Conservation (phyloP, 2,888 invertebrate genomes). For the Neoscelio sp. region DNA sequence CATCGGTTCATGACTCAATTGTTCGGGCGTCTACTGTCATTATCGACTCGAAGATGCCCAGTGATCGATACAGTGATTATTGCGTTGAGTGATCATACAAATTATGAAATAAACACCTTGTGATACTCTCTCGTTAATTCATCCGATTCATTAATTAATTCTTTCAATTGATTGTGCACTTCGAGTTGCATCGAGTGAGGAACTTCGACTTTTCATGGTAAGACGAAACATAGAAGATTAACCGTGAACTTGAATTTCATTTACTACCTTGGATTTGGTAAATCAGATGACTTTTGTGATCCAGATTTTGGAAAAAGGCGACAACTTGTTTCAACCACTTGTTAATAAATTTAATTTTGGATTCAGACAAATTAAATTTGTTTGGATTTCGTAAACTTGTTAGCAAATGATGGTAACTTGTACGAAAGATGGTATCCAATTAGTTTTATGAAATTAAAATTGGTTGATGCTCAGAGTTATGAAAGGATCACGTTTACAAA, state of each 20-base stretch:
- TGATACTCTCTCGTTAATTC: not conserved
- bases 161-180: not conserved
- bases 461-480: constrained; percentile 26
- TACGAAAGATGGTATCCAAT: constrained; percentile 33
- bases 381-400: too few species aligned
- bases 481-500: constrained; percentile 50
- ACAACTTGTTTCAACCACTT: too few species aligned
- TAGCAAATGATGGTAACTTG: not conserved
- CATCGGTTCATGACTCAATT: not conserved
- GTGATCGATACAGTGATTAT: constrained; percentile 29
- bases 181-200: constrained; percentile 3
- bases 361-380: too few species aligned
- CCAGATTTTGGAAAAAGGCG: too few species aligned
- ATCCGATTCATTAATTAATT: not conserved
- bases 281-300: too few species aligned
- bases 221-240: not conserved
- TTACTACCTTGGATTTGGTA: too few species aligned
- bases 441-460: constrained; percentile 32
- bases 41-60: not conserved
- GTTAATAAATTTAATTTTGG: too few species aligned
- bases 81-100: constrained; percentile 11
- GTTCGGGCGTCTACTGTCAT: not conserved
- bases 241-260: too few species aligned
- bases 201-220: constrained; percentile 3
- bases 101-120: not conserved